Evolutionary conservation across 2,888 invertebrate genomes (phyloP).

Genomic region (Morinoia aosen): DNA sequence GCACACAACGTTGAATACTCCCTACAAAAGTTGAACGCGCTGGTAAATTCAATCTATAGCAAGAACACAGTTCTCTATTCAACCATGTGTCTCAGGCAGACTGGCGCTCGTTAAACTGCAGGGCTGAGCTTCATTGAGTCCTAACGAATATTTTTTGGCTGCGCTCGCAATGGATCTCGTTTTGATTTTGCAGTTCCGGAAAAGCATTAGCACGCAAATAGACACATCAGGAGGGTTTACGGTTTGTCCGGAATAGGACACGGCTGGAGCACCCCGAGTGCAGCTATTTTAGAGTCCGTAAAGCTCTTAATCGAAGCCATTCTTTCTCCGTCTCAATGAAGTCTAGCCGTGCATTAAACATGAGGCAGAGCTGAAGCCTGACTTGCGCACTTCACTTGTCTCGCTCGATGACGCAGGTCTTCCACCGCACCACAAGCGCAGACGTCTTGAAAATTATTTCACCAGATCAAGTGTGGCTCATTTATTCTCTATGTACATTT

Average conservation of each 20-base stretch:
- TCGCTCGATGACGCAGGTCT: not conserved
- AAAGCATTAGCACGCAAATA: conserved; percentile 16
- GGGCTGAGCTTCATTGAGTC: not conserved
- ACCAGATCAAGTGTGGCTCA: too few species aligned
- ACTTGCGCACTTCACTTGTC: not conserved
- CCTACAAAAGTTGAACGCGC: not conserved
- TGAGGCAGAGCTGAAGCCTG: not conserved
- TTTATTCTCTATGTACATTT: too few species aligned
- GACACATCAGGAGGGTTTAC: conserved; percentile 15
- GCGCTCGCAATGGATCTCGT: not conserved
- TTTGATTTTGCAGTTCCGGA: conserved; percentile 23
- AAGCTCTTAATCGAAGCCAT: conserved; percentile 20
- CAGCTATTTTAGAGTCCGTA: conserved; percentile 13
- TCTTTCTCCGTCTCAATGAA: conserved; percentile 17
- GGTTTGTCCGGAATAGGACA: conserved; percentile 19
- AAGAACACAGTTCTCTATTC: not conserved
- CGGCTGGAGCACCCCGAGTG: not conserved
- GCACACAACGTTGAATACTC: not conserved
- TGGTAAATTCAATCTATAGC: not conserved
- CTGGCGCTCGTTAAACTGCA: not conserved
- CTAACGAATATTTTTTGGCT: not conserved
- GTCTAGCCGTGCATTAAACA: not conserved
- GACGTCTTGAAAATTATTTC: not conserved
- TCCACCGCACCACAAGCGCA: too few species aligned
- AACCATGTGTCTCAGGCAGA: not conserved